phyloP scores from a whole-genome alignment of 2,113 vertebrate genomes.

The Hoplias malabaricus region DNA sequence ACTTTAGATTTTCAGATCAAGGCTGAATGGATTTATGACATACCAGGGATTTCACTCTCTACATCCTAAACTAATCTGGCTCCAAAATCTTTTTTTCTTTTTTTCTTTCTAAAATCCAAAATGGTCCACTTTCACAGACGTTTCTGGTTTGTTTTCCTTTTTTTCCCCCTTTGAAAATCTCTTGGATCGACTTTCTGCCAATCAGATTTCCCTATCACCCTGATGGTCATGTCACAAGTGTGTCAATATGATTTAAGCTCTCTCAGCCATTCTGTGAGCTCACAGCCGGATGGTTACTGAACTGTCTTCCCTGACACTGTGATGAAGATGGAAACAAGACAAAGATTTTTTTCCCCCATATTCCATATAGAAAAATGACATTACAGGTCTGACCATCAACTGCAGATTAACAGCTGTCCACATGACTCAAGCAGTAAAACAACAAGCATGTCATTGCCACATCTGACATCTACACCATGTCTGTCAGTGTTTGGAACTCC shows the following conservation, averaged over 20 bases:
- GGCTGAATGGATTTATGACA: conserved; percentile 21
- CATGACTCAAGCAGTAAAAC: too few species aligned
- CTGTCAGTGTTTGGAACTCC: too few species aligned
- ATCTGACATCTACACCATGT: too few species aligned
- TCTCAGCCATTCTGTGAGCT: background rate
- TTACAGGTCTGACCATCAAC: background rate
- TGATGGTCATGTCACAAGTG: background rate
- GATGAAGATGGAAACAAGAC: background rate
- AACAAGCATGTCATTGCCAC: too few species aligned
- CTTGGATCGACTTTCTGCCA: background rate
- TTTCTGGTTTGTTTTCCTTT: background rate
- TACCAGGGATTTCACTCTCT: background rate
- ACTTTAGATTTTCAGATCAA: conserved; percentile 41
- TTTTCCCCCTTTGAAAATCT: background rate
- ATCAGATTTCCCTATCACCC: background rate
- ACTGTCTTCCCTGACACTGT: background rate
- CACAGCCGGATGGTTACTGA: background rate
- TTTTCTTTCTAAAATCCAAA: conserved; percentile 6
- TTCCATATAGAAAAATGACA: background rate
- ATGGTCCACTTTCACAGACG: background rate
- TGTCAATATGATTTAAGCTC: background rate
- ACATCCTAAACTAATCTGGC: background rate
- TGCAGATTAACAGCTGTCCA: background rate
- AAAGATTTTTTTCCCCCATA: background rate
- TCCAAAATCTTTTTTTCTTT: background rate